A percentile compares a stretch with the other conserved stretches of the same genome.
Evolutionary conservation across 2,888 invertebrate genomes (phyloP).

Genomic region (Syrphus vitripennis): DNA sequence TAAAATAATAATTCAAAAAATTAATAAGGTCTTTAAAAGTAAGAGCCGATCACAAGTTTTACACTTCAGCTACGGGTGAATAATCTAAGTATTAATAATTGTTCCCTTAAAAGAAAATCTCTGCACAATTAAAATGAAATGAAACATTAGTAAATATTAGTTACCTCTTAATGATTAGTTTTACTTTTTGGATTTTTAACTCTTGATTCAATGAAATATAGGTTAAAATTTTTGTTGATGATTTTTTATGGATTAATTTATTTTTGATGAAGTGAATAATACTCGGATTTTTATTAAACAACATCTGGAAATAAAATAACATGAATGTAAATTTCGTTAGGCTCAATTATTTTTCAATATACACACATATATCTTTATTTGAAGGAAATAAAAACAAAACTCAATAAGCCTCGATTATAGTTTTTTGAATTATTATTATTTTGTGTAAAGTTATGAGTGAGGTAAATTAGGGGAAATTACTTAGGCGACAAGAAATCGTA

Average conservation of each 20-base stretch:
- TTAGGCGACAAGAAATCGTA: too few species aligned
- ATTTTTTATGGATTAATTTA: constrained; percentile 46
- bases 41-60: neutral
- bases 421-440: neutral
- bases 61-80: neutral
- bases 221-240: constrained; percentile 55
- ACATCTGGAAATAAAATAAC: constrained; percentile 68
- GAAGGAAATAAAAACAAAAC: neutral
- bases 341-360: neutral
- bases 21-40: constrained; percentile 1
- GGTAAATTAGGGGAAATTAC: too few species aligned
- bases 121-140: constrained; percentile 54
- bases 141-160: constrained; percentile 59
- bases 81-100: neutral
- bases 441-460: too few species aligned
- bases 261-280: constrained; percentile 61
- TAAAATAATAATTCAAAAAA: constrained; percentile 70
- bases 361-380: constrained; percentile 2
- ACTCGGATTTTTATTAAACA: constrained; percentile 60
- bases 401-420: neutral
- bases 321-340: constrained; percentile 46
- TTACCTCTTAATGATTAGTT: constrained; percentile 64
- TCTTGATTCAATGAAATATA: constrained; percentile 64
- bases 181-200: constrained; percentile 42
- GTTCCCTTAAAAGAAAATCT: constrained; percentile 23